phyloP scores from a whole-genome alignment of 2,888 invertebrate genomes.

The Brachypterus glaber region DNA sequence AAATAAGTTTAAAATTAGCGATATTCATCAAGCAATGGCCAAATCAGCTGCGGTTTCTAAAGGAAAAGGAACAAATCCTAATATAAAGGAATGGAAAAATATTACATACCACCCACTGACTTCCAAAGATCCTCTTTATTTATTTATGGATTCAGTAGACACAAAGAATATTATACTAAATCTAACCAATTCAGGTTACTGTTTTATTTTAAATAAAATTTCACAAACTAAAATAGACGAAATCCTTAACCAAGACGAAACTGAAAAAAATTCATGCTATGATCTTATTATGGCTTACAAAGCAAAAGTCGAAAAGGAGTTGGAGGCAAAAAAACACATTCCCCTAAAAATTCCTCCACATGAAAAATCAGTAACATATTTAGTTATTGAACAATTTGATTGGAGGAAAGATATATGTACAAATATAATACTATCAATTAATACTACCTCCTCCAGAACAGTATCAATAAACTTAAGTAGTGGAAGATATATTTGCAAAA shows the following conservation, averaged over 20 bases:
- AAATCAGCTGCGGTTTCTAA: constrained; percentile 12
- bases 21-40: constrained; percentile 16
- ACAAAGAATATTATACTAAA: constrained; percentile 30
- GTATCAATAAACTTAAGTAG: constrained; percentile 26
- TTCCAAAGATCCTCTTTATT: constrained; percentile 31
- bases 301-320: too few species aligned
- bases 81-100: constrained; percentile 16
- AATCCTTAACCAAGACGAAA: too few species aligned
- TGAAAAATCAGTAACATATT: constrained; percentile 19
- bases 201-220: too few species aligned
- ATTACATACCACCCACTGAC: constrained; percentile 21
- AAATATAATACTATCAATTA: constrained; percentile 21
- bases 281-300: too few species aligned
- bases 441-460: constrained; percentile 28
- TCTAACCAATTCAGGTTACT: constrained; percentile 28
- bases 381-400: constrained; percentile 29
- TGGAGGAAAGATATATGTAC: constrained; percentile 29
- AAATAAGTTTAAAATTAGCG: constrained; percentile 25
- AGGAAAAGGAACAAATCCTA: constrained; percentile 3
- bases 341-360: too few species aligned
- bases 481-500: constrained; percentile 19
- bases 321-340: too few species aligned
- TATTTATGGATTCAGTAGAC: constrained; percentile 32
- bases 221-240: too few species aligned
- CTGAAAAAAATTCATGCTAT: too few species aligned